phyloP scores from a whole-genome alignment of 1,140 invertebrate species.

The Macrotrachela quadricornifera region DNA sequence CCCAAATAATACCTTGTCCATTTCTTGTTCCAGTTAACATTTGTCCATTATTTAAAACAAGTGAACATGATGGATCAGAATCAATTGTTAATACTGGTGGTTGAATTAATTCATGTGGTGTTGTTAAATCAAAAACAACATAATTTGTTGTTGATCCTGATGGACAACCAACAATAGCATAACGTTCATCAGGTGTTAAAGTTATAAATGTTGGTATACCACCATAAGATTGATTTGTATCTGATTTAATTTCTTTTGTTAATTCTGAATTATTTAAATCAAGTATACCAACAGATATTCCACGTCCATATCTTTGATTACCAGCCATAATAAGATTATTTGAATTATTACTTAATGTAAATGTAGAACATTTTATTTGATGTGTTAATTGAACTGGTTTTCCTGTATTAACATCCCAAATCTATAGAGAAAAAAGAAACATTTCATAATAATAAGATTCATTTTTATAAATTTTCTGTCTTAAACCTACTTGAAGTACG shows the following conservation, averaged over 20 bases:
- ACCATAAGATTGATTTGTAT: slow-evolving; percentile 1
- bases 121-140: slow-evolving; percentile 9
- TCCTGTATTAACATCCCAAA: slow-evolving; percentile 6
- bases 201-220: neutral
- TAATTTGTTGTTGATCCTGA: neutral
- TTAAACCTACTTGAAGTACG: neutral
- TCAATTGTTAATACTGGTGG: slow-evolving; percentile 1
- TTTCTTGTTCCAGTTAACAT: slow-evolving; percentile 4
- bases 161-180: slow-evolving; percentile 7
- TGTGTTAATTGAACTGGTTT: slow-evolving; percentile 7
- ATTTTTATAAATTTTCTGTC: too few species aligned
- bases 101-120: slow-evolving; percentile 2
- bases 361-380: slow-evolving; percentile 9
- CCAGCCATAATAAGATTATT: slow-evolving; percentile 8
- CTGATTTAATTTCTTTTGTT: slow-evolving; percentile 9
- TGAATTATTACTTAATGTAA: slow-evolving; percentile 3
- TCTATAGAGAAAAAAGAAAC: neutral
- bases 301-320: slow-evolving; percentile 7
- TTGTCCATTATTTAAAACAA: slow-evolving; percentile 2
- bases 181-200: slow-evolving; percentile 8
- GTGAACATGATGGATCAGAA: neutral
- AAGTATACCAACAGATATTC: slow-evolving; percentile 7
- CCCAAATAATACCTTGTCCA: slow-evolving; percentile 5
- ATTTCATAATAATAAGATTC: neutral
- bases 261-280: slow-evolving; percentile 2